Evolutionary conservation across 2,888 invertebrate genomes (phyloP).

Genomic region (Lasioglossum oenotherae): DNA sequence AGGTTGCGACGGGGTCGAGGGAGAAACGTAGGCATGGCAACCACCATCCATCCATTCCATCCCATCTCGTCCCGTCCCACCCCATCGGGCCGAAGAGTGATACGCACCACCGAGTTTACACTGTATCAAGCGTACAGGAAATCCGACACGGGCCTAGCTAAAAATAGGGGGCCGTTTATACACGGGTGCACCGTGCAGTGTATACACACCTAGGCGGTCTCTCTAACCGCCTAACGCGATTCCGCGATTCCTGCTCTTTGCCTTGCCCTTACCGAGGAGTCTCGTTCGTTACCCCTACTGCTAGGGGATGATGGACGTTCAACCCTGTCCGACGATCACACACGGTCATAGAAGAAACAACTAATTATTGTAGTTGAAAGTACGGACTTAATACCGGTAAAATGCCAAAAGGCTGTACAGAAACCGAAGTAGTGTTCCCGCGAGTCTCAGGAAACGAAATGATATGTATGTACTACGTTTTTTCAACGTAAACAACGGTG

Average conservation of each 20-base stretch:
- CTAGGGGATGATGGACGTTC: neutral
- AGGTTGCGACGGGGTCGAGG: constrained; percentile 62
- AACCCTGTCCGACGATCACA: neutral
- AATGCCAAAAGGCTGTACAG: too few relatives aligned
- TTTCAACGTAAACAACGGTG: too few relatives aligned
- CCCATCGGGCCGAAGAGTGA: constrained; percentile 23
- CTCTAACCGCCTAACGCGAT: constrained; percentile 1
- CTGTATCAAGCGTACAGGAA: constrained; percentile 70
- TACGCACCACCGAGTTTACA: constrained; percentile 67
- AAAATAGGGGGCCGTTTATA: constrained; percentile 63
- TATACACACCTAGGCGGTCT: constrained; percentile 15
- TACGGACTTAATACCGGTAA: too few relatives aligned
- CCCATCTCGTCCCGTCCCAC: neutral
- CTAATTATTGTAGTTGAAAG: too few relatives aligned
- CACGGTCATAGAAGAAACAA: neutral
- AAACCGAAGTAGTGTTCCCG: too few relatives aligned
- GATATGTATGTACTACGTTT: too few relatives aligned
- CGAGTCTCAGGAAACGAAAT: too few relatives aligned
- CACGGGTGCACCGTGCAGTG: neutral
- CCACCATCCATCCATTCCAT: constrained; percentile 73
- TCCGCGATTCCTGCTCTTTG: constrained; percentile 22
- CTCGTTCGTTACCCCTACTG: neutral
- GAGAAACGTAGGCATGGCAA: constrained; percentile 79
- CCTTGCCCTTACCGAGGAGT: neutral
- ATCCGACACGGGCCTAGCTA: constrained; percentile 62